Conservation (phyloP, 30 jellyfish, hydroid and myxozoan species). For the Turritopsis dohrnii region DNA sequence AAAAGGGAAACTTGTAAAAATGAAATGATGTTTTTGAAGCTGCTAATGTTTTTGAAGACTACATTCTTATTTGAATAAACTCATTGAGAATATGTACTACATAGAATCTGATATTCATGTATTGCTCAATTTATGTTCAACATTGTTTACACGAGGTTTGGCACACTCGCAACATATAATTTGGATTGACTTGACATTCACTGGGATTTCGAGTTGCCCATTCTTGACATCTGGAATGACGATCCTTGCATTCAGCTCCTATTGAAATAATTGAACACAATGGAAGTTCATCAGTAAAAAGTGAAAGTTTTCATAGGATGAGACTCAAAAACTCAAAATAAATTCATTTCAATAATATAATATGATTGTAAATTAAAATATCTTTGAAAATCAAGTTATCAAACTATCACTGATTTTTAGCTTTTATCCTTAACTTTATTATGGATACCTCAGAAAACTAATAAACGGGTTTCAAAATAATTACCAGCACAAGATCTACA, state of each 20-base stretch:
- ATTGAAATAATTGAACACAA: no score
- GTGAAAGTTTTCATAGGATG: no score
- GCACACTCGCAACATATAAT: neutral
- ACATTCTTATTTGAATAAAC: no score
- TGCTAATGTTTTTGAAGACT: no score
- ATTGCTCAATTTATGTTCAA: neutral
- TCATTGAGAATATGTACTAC: no score
- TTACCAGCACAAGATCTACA: conserved; percentile 5
- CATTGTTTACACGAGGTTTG: neutral
- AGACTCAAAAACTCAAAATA: neutral
- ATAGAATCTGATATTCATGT: neutral
- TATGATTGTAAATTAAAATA: no score
- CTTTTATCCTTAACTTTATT: no score
- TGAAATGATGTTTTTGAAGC: no score
- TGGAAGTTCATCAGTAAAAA: neutral
- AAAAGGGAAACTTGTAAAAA: no score
- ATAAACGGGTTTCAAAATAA: neutral
- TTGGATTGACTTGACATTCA: neutral
- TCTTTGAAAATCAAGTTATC: no score
- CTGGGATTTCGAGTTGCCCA: conserved; percentile 1
- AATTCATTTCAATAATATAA: no score
- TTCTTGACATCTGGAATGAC: conserved; percentile 3
- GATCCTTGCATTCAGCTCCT: neutral
- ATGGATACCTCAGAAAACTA: neutral
- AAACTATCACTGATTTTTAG: no score